These are phyloP conservation scores for Saguinus midas DNA, from an alignment of 2,113 vertebrate species.

Conservation along the genomic window DNA sequence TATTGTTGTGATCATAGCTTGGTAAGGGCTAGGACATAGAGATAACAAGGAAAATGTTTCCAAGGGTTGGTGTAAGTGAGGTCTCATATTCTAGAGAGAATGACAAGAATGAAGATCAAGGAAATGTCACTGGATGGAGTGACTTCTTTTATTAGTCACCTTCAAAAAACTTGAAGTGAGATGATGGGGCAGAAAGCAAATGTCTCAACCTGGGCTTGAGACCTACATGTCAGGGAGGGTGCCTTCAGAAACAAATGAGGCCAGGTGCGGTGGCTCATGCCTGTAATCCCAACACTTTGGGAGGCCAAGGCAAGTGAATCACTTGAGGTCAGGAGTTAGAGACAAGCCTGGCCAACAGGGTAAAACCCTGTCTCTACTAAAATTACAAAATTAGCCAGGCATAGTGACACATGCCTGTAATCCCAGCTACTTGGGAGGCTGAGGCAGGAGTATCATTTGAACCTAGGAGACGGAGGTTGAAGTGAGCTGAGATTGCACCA, in stretches of 20 bases:
- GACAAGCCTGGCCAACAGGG: no score
- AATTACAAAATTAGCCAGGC: no score
- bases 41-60: background rate
- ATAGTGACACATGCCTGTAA: no score
- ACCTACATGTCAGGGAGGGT: background rate
- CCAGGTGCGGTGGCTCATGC: accelerated
- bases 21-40: background rate
- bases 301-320: no score
- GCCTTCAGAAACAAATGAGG: background rate
- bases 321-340: no score
- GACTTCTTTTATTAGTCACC: background rate
- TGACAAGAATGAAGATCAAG: background rate
- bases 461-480: no score
- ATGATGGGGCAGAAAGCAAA: background rate
- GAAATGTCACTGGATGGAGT: background rate
- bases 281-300: no score
- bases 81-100: background rate
- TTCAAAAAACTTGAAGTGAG: background rate
- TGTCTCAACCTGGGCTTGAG: background rate
- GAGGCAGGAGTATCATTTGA: no score
- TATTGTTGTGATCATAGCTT: background rate
- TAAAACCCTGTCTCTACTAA: no score
- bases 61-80: background rate
- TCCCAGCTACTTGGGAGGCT: no score
- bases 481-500: no score